Percentiles rank a stretch among this genome's conserved stretches.
Conservation (phyloP, 2,113 vertebrate genomes). For the Mellivora capensis region DNA sequence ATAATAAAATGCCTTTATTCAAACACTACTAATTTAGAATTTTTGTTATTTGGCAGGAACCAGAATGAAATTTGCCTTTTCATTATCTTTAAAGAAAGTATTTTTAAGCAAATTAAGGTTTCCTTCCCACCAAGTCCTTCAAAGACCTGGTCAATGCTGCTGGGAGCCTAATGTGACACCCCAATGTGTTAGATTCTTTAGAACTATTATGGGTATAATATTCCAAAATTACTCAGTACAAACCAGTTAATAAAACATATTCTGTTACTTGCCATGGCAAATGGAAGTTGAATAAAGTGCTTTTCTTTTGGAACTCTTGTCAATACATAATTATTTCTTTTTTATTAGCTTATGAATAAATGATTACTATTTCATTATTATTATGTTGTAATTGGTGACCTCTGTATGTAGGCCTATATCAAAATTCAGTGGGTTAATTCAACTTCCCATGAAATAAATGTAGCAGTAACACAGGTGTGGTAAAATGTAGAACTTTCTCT, state of each 20-base stretch:
- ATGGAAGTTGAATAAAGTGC: not conserved
- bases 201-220: not conserved
- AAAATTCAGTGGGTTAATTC: not conserved
- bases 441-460: not conserved
- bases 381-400: not conserved
- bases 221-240: not conserved
- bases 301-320: not conserved
- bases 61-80: not conserved
- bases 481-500: not conserved
- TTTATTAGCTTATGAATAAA: not conserved
- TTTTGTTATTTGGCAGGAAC: not conserved
- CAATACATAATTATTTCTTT: not conserved
- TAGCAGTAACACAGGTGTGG: not conserved
- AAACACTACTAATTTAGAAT: not conserved
- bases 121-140: not conserved
- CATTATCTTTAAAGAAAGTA: not conserved
- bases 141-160: not conserved
- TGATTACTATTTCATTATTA: not conserved
- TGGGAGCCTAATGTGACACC: not conserved
- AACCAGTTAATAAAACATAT: not conserved
- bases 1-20: not conserved
- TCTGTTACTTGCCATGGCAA: not conserved
- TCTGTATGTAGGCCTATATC: not conserved
- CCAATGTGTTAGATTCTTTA: not conserved
- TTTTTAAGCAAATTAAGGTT: not conserved